Evolutionary conservation across 1,140 invertebrate genomes (phyloP), one percentile per base, ranked within the genome.

Genomic region (Drosophila nigromelanica): DNA sequence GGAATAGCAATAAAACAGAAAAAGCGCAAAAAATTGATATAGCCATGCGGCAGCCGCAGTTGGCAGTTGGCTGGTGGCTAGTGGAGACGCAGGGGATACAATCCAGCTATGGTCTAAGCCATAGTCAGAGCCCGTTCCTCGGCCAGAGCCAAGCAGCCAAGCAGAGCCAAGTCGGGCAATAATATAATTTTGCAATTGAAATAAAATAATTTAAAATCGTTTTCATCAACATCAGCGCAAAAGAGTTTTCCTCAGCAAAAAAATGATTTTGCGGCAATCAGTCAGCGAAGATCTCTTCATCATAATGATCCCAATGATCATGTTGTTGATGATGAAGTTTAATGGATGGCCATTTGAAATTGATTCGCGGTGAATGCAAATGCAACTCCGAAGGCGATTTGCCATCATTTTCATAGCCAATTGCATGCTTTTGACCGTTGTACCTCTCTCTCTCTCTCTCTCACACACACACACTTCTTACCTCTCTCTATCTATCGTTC

Each of bases 161-260:
- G 37, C 39, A 12, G 27, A 43, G 37, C 54, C 30, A 42, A 74
- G 66, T 62, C 70, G 54, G 67, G 70, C 82, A 81, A 73, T 82
- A 86, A 73, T 82, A 83, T 69, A 77, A 85, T 85, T 86, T 87
- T 89, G 79, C 82, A 87, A 87, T 87, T 89, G 83, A 80, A 79
- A 87, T 87, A 90, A 89, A 89, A 90, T 82, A 90, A 89, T 89
- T 90, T 89, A 90, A 89, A 89, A 90, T 89, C 85, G 85, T 89
- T 89, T 89, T 89, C 85, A 89, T 89, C 85, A 89, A 85, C 83
- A 85, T 78, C 86, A 78, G 67, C 80, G 80, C 74, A 85, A 90
- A 56, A 80, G 83, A 89, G 85, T 61, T 78, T 72, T 79, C 64
- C 35, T 48, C 78, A 74, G 70, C 64, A 81, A 73, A 35, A 83